Evolutionary conservation across 1,140 invertebrate genomes (phyloP).

Genomic region (Colletes gigas): DNA sequence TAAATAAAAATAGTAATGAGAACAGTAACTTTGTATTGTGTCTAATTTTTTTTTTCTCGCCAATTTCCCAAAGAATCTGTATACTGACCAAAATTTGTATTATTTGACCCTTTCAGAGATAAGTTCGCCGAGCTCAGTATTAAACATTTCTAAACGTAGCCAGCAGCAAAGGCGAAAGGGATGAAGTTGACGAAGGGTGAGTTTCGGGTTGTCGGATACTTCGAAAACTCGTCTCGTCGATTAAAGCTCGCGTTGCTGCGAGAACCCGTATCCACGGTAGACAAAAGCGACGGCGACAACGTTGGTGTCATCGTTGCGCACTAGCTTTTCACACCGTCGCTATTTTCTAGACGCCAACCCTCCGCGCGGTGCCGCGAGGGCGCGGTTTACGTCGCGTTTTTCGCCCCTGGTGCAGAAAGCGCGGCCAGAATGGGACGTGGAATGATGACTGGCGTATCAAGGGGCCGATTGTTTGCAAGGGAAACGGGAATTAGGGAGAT

Average conservation of each 20-base stretch:
- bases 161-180: not conserved
- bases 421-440: not conserved
- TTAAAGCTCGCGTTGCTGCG: conserved; percentile 46
- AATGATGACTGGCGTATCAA: not conserved
- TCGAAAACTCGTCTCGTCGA: conserved; percentile 47
- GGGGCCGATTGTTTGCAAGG: not conserved
- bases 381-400: conserved; percentile 50
- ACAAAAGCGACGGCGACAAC: conserved; percentile 51
- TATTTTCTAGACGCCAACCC: conserved; percentile 54
- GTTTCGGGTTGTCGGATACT: conserved; percentile 38
- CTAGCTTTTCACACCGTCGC: conserved; percentile 56
- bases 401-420: conserved; percentile 6
- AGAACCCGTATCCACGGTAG: conserved; percentile 24
- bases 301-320: conserved; percentile 26
- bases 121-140: too few relatives aligned
- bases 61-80: too few relatives aligned
- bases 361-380: conserved; percentile 20
- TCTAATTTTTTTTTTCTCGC: too few relatives aligned
- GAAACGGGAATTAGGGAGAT: not conserved
- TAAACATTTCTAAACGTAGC: not conserved
- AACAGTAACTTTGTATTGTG: too few relatives aligned
- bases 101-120: too few relatives aligned
- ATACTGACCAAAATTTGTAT: too few relatives aligned
- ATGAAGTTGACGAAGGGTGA: too few relatives aligned
- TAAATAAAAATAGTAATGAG: too few relatives aligned